phyloP scores from a whole-genome alignment of 2,888 invertebrate genomes.

The Mythimna lalbum region DNA sequence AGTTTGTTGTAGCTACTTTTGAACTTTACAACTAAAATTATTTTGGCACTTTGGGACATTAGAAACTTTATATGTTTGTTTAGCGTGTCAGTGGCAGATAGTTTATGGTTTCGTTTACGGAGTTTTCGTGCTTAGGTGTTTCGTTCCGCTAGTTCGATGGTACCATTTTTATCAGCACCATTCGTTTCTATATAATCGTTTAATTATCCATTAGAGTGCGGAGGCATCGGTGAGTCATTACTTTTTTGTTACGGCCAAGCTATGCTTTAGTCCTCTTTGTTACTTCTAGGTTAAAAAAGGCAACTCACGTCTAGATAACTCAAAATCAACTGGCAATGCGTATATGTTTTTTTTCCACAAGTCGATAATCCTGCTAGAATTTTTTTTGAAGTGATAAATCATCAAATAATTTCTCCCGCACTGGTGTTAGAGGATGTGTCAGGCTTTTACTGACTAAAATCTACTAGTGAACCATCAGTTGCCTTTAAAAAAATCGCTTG shows the following conservation, averaged over 20 bases:
- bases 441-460: no score
- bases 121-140: no score
- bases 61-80: background rate
- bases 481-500: background rate
- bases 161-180: background rate
- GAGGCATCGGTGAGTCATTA: background rate
- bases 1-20: conserved; percentile 7
- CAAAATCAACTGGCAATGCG: no score
- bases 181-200: no score
- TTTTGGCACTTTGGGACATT: background rate
- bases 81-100: background rate
- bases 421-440: no score
- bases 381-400: no score
- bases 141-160: background rate
- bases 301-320: background rate
- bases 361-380: no score
- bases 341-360: no score
- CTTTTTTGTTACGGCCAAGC: background rate
- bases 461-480: no score
- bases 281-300: background rate
- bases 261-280: background rate
- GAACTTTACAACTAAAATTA: conserved; percentile 5
- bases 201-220: background rate
- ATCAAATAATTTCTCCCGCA: no score
- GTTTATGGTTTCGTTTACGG: no score